These are phyloP conservation scores for Tryphoninae sp. DNA, from an alignment of 2,888 invertebrate genomes.

Conservation along the genomic window DNA sequence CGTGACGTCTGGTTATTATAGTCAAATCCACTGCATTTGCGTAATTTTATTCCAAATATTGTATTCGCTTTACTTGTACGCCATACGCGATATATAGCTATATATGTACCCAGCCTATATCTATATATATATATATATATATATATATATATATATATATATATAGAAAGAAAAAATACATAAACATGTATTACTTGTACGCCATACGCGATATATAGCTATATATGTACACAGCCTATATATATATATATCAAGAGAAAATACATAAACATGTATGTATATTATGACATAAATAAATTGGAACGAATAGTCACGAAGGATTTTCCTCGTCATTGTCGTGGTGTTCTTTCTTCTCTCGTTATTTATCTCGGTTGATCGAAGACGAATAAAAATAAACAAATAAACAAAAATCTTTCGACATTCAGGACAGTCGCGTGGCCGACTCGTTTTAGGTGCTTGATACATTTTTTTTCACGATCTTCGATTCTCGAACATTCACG, in stretches of 20 bases:
- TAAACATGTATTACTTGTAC: neutral
- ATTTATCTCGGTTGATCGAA: neutral
- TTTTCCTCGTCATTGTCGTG: constrained; percentile 7
- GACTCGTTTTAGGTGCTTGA: no score
- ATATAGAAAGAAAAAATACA: no score
- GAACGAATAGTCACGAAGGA: constrained; percentile 12
- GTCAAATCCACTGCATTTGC: constrained; percentile 47
- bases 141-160: neutral
- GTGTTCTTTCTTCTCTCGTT: neutral
- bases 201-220: neutral
- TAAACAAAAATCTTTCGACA: neutral
- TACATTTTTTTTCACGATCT: no score
- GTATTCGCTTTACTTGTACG: neutral
- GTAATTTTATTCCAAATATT: constrained; percentile 54
- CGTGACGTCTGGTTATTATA: constrained; percentile 53
- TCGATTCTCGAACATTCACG: no score
- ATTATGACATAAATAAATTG: constrained; percentile 26
- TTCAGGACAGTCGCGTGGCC: neutral
- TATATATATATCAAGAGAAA: no score
- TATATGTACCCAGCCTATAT: no score
- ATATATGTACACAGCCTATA: no score
- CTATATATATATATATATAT: neutral
- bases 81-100: neutral
- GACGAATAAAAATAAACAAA: neutral
- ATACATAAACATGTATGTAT: neutral